Percentiles rank a stretch among this genome's conserved stretches.
These are phyloP conservation scores for Dastarcus helophoroides DNA, from an alignment of 2,888 invertebrate species.

Conservation along the genomic window DNA sequence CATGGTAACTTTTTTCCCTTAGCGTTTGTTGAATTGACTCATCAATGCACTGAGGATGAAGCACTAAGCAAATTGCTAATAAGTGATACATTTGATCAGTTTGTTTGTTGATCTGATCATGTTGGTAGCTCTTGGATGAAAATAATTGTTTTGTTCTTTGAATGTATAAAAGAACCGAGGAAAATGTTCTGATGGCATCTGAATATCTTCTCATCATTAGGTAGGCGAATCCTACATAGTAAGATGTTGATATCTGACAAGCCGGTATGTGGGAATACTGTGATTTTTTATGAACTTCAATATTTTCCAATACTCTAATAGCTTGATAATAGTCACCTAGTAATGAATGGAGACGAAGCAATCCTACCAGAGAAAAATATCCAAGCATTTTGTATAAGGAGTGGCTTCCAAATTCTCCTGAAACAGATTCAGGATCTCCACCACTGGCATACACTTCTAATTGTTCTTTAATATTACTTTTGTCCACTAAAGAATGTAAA, in stretches of 20 bases:
- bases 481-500: constrained; percentile 92
- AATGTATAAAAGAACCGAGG: constrained; percentile 90
- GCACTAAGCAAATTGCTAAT: constrained; percentile 86
- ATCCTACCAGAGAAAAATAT: constrained; percentile 93
- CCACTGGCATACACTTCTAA: constrained; percentile 85
- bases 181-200: constrained; percentile 97
- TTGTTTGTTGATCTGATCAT: constrained; percentile 95
- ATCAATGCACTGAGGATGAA: constrained; percentile 97
- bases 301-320: constrained; percentile 87
- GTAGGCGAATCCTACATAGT: constrained; percentile 98
- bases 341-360: constrained; percentile 88
- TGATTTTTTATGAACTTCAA: constrained; percentile 92
- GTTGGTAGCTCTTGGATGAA: constrained; percentile 84
- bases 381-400: constrained; percentile 98
- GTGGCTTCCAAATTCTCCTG: constrained; percentile 92
- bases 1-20: constrained; percentile 82
- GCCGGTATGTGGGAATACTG: constrained; percentile 93
- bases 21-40: constrained; percentile 89
- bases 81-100: constrained; percentile 98
- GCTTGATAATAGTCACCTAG: constrained; percentile 98
- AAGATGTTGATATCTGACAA: constrained; percentile 96
- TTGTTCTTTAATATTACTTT: constrained; percentile 96
- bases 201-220: constrained; percentile 99
- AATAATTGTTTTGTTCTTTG: constrained; percentile 91
- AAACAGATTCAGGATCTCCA: constrained; percentile 83